Percentiles rank a stretch among this genome's conserved stretches.
phyloP scores from a whole-genome alignment of 2,888 invertebrate genomes.

The Elegia similella region DNA sequence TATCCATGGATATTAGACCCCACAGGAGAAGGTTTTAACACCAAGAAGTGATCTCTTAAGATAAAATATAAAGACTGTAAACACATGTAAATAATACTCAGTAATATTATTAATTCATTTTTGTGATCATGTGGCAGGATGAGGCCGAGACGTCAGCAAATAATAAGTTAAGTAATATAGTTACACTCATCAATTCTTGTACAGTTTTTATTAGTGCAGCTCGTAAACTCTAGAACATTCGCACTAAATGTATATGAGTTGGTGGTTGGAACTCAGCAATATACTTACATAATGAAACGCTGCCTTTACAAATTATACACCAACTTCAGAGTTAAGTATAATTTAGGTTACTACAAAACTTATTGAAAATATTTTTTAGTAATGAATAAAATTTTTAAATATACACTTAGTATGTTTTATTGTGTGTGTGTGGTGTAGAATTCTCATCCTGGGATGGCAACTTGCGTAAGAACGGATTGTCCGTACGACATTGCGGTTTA shows the following conservation, averaged over 20 bases:
- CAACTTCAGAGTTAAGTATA: slow-evolving; percentile 40
- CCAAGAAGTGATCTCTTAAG: slow-evolving; percentile 86
- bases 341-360: slow-evolving; percentile 43
- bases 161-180: slow-evolving; percentile 24
- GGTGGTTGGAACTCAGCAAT: slow-evolving; percentile 28
- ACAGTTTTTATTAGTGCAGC: neutral
- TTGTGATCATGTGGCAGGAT: slow-evolving; percentile 50
- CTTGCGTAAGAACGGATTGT: too few relatives aligned
- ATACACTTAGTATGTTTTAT: neutral
- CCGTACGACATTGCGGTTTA: too few relatives aligned
- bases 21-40: slow-evolving; percentile 95
- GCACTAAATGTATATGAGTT: slow-evolving; percentile 27
- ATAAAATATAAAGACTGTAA: slow-evolving; percentile 74
- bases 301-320: slow-evolving; percentile 31
- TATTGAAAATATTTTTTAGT: slow-evolving; percentile 34
- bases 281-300: slow-evolving; percentile 17
- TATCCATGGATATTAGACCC: slow-evolving; percentile 97
- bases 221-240: neutral
- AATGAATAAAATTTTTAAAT: slow-evolving; percentile 1
- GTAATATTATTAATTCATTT: slow-evolving; percentile 64
- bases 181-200: slow-evolving; percentile 20
- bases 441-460: too few relatives aligned
- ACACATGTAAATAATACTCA: slow-evolving; percentile 81
- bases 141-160: slow-evolving; percentile 36
- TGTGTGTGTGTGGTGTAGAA: neutral